These are phyloP conservation scores for Misgurnus anguillicaudatus DNA, from an alignment of 2,113 vertebrate species.

Conservation along the genomic window DNA sequence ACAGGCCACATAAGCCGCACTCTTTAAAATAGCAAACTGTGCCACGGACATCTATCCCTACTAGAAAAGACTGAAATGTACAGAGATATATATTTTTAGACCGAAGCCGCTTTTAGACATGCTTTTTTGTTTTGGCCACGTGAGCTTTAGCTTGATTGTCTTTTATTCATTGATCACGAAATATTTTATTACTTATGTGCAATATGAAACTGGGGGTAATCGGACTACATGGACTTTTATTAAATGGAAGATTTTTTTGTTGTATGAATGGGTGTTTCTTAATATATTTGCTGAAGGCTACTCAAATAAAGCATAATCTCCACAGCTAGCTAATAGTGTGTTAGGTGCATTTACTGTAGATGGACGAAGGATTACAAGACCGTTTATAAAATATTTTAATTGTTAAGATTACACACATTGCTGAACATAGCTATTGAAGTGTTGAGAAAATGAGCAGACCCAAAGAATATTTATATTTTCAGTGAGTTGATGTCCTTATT, in stretches of 20 bases:
- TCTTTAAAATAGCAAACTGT: conserved; percentile 10
- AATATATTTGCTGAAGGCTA: conserved; percentile 5
- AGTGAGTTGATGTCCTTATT: conserved; percentile 45
- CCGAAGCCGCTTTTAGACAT: conserved; percentile 39
- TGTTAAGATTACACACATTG: background rate
- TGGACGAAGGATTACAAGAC: background rate
- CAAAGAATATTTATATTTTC: conserved; percentile 69
- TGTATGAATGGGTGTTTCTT: background rate
- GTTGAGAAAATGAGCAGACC: conserved; percentile 57
- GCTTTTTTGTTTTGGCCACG: background rate
- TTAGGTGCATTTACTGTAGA: conserved; percentile 1
- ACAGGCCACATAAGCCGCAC: background rate
- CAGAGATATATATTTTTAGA: conserved; percentile 44
- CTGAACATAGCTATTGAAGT: conserved; percentile 34
- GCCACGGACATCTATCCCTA: background rate
- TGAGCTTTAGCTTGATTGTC: conserved; percentile 27
- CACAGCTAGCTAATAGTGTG: conserved; percentile 10
- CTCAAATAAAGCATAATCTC: conserved; percentile 6
- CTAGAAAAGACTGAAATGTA: conserved; percentile 23
- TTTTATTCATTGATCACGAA: conserved; percentile 15
- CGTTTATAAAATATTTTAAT: background rate
- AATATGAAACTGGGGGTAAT: background rate
- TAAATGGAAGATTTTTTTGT: background rate
- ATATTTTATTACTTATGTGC: conserved; percentile 17
- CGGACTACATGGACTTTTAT: background rate